Evolutionary conservation across 2,888 invertebrate genomes (phyloP), one percentile per base, ranked within the genome.

Genomic region (Cistogaster globosa): DNA sequence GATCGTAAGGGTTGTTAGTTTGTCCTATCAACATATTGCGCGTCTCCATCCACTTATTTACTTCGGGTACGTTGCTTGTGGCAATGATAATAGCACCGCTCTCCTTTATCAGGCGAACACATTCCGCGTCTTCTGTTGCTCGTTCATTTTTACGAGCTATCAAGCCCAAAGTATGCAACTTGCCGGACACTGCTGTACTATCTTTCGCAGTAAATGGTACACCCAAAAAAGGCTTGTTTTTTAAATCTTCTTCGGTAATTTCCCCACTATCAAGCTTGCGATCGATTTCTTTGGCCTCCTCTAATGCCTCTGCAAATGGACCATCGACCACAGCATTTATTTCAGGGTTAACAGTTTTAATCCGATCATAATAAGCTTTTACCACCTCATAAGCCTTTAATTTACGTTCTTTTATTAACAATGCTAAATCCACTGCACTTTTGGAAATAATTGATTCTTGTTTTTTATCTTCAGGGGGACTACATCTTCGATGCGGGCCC

Each of bases 181-280:
- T 93, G 90, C 97, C 98, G 90, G 94, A 93, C 0, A 96, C 96
- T 9, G 95, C 94, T 81, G 97, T 97, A 75, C 97, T 96, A 91
- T 98, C 98, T 92, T 99, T 99, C 0, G 96, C 95, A 8, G 98
- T 97, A 91, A 98, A 97, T 0, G 99, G 98, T 8, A 99, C 96
- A 9, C 98, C 96, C 74, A 98, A 93, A 89, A 98, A 97, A 5
- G 98, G 97, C 92, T 95, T 96, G 20, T 94, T 92, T 68, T 93
- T 93, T 84, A 96, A 95, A 88, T 96, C 95, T 16, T 94, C 94
- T 36, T 95, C 94, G 0, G 94, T 91, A 71, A 95, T 93, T 55
- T 93, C 90, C 0, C 94, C 94, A 58, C 92, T 93, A 38, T 93
- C 93, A 32, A 98, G 94, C 74, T 95, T 93, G 62, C 93, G 91